Evolutionary conservation across 2,888 invertebrate species (phyloP).

Genomic region (Lasioglossum malachurum): DNA sequence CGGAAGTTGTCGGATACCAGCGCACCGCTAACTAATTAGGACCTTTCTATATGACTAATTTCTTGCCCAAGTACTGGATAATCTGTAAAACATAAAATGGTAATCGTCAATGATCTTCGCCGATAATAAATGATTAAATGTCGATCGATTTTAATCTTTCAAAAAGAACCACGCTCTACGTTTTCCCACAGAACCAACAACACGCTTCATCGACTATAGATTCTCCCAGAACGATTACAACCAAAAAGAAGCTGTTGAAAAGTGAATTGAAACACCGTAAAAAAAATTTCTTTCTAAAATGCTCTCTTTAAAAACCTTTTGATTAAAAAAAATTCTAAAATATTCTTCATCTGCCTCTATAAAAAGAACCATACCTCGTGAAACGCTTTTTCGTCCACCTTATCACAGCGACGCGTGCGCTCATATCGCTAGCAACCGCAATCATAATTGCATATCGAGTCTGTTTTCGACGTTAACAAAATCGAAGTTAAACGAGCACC

Average conservation of each 20-base stretch:
- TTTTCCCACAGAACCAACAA: slow-evolving; percentile 40
- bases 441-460: slow-evolving; percentile 47
- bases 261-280: not conserved
- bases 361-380: slow-evolving; percentile 29
- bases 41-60: slow-evolving; percentile 16
- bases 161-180: slow-evolving; percentile 7
- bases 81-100: slow-evolving; percentile 28
- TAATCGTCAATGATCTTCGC: slow-evolving; percentile 19
- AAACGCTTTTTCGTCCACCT: slow-evolving; percentile 50
- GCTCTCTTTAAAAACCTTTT: not conserved
- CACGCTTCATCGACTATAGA: slow-evolving; percentile 20
- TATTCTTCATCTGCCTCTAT: slow-evolving; percentile 12
- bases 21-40: slow-evolving; percentile 6
- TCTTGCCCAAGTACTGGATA: slow-evolving; percentile 17
- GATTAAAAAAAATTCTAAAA: not conserved
- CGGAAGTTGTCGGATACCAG: slow-evolving; percentile 10
- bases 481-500: slow-evolving; percentile 55
- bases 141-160: not conserved
- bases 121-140: not conserved
- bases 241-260: not conserved
- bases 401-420: slow-evolving; percentile 50
- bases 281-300: not conserved
- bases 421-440: slow-evolving; percentile 43
- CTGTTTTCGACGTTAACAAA: slow-evolving; percentile 46
- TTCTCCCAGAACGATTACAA: not conserved